These are phyloP conservation scores for Lacanobia wlatinum DNA, from an alignment of 2,888 invertebrate genomes.

Conservation along the genomic window DNA sequence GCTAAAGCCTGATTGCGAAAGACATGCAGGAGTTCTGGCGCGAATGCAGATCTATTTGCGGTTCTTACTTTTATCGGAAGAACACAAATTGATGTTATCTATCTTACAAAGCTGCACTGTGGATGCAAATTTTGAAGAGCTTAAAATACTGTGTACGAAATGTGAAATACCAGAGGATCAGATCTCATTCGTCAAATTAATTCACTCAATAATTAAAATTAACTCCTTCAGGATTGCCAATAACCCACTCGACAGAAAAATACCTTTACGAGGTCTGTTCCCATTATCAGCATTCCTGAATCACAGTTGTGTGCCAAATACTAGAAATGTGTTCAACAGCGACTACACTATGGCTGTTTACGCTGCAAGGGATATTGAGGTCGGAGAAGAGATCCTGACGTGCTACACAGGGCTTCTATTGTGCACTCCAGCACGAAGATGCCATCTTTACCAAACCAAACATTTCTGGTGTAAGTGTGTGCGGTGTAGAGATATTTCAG, in stretches of 20 bases:
- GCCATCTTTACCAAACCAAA: conserved; percentile 92
- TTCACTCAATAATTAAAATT: conserved; percentile 91
- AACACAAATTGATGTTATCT: conserved; percentile 84
- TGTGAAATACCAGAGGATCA: conserved; percentile 88
- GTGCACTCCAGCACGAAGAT: conserved; percentile 92
- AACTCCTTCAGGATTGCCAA: conserved; percentile 92
- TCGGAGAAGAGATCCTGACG: conserved; percentile 92
- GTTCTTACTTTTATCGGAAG: conserved; percentile 76
- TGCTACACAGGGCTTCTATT: conserved; percentile 93
- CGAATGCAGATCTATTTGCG: conserved; percentile 78
- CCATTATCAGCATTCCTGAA: conserved; percentile 92
- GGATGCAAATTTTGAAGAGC: conserved; percentile 83
- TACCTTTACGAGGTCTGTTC: conserved; percentile 91
- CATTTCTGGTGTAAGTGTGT: conserved; percentile 92
- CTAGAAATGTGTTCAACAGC: conserved; percentile 91
- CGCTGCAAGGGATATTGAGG: conserved; percentile 90
- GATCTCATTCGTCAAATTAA: conserved; percentile 86
- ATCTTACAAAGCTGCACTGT: conserved; percentile 83
- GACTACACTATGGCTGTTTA: conserved; percentile 90
- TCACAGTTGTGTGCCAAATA: conserved; percentile 93
- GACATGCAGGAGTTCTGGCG: conserved; percentile 67
- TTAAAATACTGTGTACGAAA: conserved; percentile 83
- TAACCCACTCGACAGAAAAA: conserved; percentile 71
- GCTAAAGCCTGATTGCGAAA: conserved; percentile 66
- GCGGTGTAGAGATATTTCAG: conserved; percentile 92